phyloP scores from a whole-genome alignment of 2,888 invertebrate species.

The Drosophila sordidapex region DNA sequence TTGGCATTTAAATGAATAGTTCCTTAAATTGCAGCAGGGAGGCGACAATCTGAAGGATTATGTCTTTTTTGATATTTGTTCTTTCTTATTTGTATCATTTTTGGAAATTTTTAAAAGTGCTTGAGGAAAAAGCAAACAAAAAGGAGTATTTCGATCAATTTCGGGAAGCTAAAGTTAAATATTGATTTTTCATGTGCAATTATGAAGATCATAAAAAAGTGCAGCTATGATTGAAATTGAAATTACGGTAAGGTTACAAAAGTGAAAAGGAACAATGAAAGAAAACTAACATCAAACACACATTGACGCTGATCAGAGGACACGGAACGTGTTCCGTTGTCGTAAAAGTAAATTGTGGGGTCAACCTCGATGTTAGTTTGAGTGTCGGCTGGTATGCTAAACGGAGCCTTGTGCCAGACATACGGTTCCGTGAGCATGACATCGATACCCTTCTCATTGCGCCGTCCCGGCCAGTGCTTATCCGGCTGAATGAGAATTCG shows the following conservation, averaged over 20 bases:
- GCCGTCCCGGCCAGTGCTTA: conserved; percentile 71
- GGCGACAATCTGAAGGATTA: too few relatives aligned
- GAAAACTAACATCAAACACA: conserved; percentile 77
- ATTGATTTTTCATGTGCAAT: background rate
- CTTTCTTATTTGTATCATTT: background rate
- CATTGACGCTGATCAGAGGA: conserved; percentile 74
- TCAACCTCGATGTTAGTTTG: conserved; percentile 77
- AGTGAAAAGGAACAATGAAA: background rate
- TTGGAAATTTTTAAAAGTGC: background rate
- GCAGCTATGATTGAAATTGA: background rate
- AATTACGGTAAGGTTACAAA: background rate
- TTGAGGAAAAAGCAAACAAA: background rate
- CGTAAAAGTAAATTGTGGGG: conserved; percentile 80
- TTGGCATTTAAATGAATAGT: background rate
- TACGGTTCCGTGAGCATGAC: conserved; percentile 80
- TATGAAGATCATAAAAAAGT: background rate
- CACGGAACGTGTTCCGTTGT: conserved; percentile 76
- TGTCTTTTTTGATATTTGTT: too few relatives aligned
- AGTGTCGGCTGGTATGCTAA: conserved; percentile 75
- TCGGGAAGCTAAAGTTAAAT: too few relatives aligned
- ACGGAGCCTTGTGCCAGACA: conserved; percentile 77
- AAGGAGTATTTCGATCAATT: background rate
- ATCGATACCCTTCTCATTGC: conserved; percentile 71
- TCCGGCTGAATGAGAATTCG: conserved; percentile 71
- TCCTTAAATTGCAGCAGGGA: background rate